Evolutionary conservation across 2,888 invertebrate species (phyloP).

Genomic region (Aphelenchoides bicaudatus): DNA sequence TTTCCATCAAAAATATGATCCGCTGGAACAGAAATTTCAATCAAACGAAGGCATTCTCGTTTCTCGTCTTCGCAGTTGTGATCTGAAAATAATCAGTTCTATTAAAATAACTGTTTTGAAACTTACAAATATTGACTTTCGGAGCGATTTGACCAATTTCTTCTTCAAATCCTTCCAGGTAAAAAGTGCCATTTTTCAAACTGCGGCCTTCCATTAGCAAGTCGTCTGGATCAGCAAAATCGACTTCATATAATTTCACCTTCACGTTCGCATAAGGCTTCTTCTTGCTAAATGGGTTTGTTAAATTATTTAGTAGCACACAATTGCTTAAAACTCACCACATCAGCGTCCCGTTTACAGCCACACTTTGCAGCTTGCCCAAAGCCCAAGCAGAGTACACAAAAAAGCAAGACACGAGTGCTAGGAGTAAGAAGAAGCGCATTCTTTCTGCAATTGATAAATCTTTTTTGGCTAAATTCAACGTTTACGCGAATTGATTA

Average conservation of each 20-base stretch:
- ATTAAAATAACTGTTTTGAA: too few relatives aligned
- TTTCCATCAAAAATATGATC: slow-evolving; percentile 21
- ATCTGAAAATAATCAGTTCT: too few relatives aligned
- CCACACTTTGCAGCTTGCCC: slow-evolving; percentile 31
- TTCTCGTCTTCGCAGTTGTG: slow-evolving; percentile 6
- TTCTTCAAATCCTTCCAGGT: slow-evolving; percentile 36
- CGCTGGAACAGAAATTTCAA: too few relatives aligned
- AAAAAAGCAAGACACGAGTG: background rate
- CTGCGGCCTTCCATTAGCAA: slow-evolving; percentile 46
- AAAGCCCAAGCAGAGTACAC: background rate
- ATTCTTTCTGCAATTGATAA: too few relatives aligned
- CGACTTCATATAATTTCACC: slow-evolving; percentile 49
- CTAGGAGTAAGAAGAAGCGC: too few relatives aligned
- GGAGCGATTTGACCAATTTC: slow-evolving; percentile 22
- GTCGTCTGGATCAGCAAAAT: slow-evolving; percentile 39
- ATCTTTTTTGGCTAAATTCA: too few relatives aligned
- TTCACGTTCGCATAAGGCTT: slow-evolving; percentile 51
- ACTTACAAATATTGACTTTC: too few relatives aligned
- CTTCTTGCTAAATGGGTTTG: too few relatives aligned
- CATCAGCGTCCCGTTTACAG: slow-evolving; percentile 47
- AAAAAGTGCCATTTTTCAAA: slow-evolving; percentile 41
- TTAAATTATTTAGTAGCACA: too few relatives aligned
- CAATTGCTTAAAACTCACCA: too few relatives aligned
- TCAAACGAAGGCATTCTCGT: too few relatives aligned
- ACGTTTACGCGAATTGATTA: too few relatives aligned